phyloP scores from a whole-genome alignment of 2,888 invertebrate genomes.

The Phyllotreta cruciferae region DNA sequence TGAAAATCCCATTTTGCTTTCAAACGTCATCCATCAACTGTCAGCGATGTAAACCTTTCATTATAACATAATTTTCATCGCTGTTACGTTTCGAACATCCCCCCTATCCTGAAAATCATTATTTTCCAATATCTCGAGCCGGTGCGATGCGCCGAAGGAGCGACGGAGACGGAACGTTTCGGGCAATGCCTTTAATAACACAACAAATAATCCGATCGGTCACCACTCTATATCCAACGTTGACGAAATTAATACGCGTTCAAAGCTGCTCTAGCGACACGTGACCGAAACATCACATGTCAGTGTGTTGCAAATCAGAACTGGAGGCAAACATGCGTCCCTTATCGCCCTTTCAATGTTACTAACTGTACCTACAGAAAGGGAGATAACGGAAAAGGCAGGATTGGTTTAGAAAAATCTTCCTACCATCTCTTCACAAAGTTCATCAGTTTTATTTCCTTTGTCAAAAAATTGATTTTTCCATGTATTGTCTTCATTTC shows the following conservation, averaged over 20 bases:
- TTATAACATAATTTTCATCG: background rate
- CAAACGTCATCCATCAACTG: no score
- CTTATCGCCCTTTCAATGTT: constrained; percentile 48
- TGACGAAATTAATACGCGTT: constrained; percentile 42
- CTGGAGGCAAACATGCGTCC: constrained; percentile 48
- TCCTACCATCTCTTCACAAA: no score
- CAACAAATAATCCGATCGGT: constrained; percentile 25
- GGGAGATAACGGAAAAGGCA: constrained; percentile 14
- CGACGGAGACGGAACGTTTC: background rate
- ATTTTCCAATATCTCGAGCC: constrained; percentile 8
- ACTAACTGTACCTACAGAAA: constrained; percentile 39
- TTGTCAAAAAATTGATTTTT: no score
- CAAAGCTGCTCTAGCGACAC: constrained; percentile 45
- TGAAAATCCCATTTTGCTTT: no score
- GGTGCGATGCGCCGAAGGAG: background rate
- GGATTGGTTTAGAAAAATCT: background rate
- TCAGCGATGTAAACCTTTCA: no score
- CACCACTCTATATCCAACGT: constrained; percentile 25
- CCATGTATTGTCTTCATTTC: no score
- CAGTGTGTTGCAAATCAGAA: constrained; percentile 54
- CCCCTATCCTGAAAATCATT: constrained; percentile 1
- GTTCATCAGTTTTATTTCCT: no score
- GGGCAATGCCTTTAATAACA: constrained; percentile 13
- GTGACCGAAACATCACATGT: constrained; percentile 53
- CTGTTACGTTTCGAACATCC: background rate